phyloP scores from a whole-genome alignment of 2,797 vertebrate species.

The Crenuchus spilurus region DNA sequence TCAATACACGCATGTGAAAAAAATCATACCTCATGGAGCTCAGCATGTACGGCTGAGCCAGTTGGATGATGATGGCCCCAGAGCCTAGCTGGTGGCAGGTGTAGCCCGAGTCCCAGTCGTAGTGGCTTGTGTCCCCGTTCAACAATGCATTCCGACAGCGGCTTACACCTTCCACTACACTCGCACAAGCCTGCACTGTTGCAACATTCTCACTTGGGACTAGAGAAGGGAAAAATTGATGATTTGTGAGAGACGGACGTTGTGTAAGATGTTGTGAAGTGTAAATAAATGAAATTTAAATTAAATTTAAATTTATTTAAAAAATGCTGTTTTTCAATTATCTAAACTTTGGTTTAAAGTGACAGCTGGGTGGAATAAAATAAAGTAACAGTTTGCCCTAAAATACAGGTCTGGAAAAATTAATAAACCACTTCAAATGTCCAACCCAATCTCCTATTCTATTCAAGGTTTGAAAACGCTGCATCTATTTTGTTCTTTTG shows the following conservation, averaged over 20 bases:
- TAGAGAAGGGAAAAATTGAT: slow-evolving; percentile 58
- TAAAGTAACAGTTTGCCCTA: too few species aligned
- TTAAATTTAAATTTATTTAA: too few species aligned
- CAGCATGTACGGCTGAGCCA: slow-evolving; percentile 93
- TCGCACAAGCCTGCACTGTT: slow-evolving; percentile 89
- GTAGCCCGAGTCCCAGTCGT: slow-evolving; percentile 98
- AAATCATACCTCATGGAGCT: slow-evolving; percentile 84
- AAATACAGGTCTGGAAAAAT: too few species aligned
- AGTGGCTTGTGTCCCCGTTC: slow-evolving; percentile 96
- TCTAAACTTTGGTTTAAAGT: too few species aligned
- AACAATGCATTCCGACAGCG: slow-evolving; percentile 93
- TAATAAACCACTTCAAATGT: too few species aligned
- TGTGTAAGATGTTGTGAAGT: neutral
- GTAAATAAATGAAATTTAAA: too few species aligned
- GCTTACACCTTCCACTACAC: slow-evolving; percentile 95
- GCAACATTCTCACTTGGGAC: slow-evolving; percentile 92
- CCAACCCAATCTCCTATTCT: too few species aligned
- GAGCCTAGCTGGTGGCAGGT: slow-evolving; percentile 97
- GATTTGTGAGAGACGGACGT: neutral
- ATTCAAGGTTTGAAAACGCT: too few species aligned
- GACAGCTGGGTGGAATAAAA: too few species aligned
- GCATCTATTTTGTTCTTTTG: too few species aligned
- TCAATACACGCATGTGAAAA: neutral
- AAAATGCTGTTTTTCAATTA: too few species aligned
- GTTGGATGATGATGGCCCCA: slow-evolving; percentile 94